Conservation (phyloP, 2,113 vertebrate genomes). For the Cyprinodon brontotheroides region DNA sequence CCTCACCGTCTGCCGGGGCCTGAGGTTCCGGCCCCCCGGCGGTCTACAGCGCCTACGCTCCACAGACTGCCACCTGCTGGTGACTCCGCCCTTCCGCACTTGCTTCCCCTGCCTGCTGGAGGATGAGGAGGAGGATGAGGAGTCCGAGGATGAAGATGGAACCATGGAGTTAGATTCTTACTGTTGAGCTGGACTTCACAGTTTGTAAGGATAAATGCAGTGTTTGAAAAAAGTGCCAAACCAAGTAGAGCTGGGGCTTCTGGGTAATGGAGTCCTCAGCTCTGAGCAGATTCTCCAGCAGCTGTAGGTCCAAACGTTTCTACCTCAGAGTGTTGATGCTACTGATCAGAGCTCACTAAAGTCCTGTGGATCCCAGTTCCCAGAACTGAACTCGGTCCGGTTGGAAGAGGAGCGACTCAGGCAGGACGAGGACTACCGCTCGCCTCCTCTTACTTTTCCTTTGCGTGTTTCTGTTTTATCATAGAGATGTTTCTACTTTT, state of each 20-base stretch:
- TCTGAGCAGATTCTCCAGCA: neutral
- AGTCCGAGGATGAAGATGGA: neutral
- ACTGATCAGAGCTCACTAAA: fast-evolving
- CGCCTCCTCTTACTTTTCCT: neutral
- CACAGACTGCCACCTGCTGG: conserved; percentile 12
- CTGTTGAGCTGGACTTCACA: neutral
- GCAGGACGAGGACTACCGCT: too few relatives aligned
- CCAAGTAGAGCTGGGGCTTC: neutral
- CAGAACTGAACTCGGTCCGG: neutral
- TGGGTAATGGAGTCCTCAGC: neutral
- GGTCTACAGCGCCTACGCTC: neutral
- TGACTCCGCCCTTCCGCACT: conserved; percentile 13
- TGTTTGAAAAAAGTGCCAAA: neutral
- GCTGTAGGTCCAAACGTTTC: neutral
- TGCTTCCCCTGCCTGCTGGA: conserved; percentile 15
- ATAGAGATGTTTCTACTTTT: neutral
- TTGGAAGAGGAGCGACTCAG: too few relatives aligned
- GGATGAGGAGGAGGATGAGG: conserved; percentile 1
- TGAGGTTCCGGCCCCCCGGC: neutral
- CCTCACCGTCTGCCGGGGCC: conserved; percentile 8
- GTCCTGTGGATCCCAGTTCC: neutral
- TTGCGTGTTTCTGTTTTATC: neutral
- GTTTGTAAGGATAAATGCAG: neutral
- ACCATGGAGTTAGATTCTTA: neutral
- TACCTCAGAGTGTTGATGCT: neutral